Evolutionary conservation across 2,113 vertebrate genomes (phyloP).

Genomic region (Embiotoca jacksoni): DNA sequence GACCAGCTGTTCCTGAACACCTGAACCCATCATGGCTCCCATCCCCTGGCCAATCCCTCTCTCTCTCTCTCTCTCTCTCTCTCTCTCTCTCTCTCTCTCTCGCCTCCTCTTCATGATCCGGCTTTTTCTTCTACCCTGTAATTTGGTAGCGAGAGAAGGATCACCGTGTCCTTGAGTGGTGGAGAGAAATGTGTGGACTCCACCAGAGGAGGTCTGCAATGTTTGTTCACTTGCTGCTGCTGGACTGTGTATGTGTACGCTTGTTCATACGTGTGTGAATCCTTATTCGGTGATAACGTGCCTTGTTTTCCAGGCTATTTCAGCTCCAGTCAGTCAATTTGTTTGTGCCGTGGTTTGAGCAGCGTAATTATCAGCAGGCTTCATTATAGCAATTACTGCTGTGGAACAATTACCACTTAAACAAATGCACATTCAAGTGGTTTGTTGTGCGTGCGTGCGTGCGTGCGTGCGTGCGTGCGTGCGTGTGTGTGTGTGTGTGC

Average conservation of each 20-base stretch:
- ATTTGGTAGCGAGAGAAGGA: constrained; percentile 73
- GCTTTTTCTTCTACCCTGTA: constrained; percentile 66
- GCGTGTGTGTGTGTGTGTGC: constrained; percentile 22
- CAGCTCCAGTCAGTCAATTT: constrained; percentile 32
- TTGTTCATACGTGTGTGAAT: constrained; percentile 7
- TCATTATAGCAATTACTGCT: constrained; percentile 46
- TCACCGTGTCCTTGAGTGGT: constrained; percentile 77
- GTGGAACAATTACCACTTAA: constrained; percentile 62
- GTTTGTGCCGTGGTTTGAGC: constrained; percentile 42
- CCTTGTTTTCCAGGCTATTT: constrained; percentile 12
- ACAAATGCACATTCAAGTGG: constrained; percentile 50
- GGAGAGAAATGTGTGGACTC: constrained; percentile 79
- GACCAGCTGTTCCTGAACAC: constrained; percentile 82
- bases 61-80: neutral
- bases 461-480: constrained; percentile 1
- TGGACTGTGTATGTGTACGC: neutral
- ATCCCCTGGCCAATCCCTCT: constrained; percentile 17
- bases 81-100: neutral
- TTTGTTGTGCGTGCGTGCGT: neutral
- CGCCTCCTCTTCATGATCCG: constrained; percentile 18
- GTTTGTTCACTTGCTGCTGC: constrained; percentile 59
- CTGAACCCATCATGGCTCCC: constrained; percentile 66
- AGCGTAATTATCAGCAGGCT: constrained; percentile 60
- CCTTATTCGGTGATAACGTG: neutral
- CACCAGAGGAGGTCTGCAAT: constrained; percentile 30